A percentile compares a stretch with the other conserved stretches of the same genome.
These are phyloP conservation scores for Proisotoma minuta DNA, from an alignment of 2,888 invertebrate genomes.

Conservation along the genomic window DNA sequence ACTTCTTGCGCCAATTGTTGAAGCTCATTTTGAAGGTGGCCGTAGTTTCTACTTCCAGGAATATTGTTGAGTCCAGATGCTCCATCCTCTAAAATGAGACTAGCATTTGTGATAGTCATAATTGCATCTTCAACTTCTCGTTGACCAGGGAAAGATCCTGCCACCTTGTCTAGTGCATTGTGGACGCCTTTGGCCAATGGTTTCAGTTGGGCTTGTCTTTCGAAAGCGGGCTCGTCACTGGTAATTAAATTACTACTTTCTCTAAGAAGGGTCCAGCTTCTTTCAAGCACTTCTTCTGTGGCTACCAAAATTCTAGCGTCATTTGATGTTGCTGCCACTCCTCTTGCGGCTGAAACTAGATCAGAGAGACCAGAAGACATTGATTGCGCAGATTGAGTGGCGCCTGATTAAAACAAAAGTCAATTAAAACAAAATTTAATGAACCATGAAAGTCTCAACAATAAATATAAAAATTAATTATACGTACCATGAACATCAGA, in stretches of 20 bases:
- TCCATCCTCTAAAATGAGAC: slow-evolving; percentile 61
- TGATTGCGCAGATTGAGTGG: slow-evolving; percentile 43
- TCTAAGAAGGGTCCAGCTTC: slow-evolving; percentile 71
- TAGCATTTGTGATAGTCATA: slow-evolving; percentile 67
- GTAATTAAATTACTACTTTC: slow-evolving; percentile 73
- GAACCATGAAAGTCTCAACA: no score
- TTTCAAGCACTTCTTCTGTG: slow-evolving; percentile 73
- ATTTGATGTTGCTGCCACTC: slow-evolving; percentile 67
- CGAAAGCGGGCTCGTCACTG: slow-evolving; percentile 61
- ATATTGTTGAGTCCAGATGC: slow-evolving; percentile 23
- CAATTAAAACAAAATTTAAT: no score
- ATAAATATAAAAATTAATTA: no score
- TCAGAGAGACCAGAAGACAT: slow-evolving; percentile 57
- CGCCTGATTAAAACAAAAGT: no score
- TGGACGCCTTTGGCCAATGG: slow-evolving; percentile 69
- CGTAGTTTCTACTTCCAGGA: slow-evolving; percentile 40
- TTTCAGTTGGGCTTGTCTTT: slow-evolving; percentile 58
- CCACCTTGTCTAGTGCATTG: slow-evolving; percentile 59
- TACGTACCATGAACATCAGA: slow-evolving; percentile 33
- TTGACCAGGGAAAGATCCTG: slow-evolving; percentile 87
- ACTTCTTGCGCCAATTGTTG: slow-evolving; percentile 79
- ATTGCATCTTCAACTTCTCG: slow-evolving; percentile 88
- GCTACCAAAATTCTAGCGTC: slow-evolving; percentile 50
- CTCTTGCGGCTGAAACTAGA: slow-evolving; percentile 66
- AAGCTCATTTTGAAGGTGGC: slow-evolving; percentile 76